Conservation (phyloP, 2,888 invertebrate genomes). For the Molorchus minor region DNA sequence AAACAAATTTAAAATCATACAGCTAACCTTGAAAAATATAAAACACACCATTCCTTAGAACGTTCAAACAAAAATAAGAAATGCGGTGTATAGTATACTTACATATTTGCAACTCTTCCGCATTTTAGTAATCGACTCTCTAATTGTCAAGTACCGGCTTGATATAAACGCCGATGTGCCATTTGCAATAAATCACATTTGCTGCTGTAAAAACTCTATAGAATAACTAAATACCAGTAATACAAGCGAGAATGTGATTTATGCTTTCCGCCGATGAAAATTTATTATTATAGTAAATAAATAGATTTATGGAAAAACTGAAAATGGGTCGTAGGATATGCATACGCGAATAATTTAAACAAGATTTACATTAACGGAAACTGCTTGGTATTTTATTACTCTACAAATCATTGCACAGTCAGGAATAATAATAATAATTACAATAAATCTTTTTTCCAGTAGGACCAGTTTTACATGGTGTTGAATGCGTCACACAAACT, state of each 20-base stretch:
- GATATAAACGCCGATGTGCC: conserved; percentile 22
- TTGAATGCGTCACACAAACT: too few species aligned
- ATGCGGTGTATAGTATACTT: too few species aligned
- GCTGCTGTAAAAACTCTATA: conserved; percentile 25
- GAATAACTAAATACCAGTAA: conserved; percentile 25
- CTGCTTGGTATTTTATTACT: too few species aligned
- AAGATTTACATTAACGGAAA: too few species aligned
- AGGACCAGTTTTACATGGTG: too few species aligned
- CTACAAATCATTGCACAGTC: too few species aligned
- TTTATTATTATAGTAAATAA: conserved; percentile 25
- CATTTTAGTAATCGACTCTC: conserved; percentile 8
- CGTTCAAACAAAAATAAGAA: too few species aligned
- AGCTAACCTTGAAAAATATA: too few species aligned
- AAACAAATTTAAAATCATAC: too few species aligned
- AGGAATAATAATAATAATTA: too few species aligned
- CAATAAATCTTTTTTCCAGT: too few species aligned
- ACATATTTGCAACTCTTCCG: conserved; percentile 23
- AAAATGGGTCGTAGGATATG: conserved; percentile 18
- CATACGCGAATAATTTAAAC: background rate
- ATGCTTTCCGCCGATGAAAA: conserved; percentile 27
- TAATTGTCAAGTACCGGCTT: conserved; percentile 21
- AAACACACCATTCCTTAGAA: too few species aligned
- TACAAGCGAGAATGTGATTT: conserved; percentile 19
- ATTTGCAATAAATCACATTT: conserved; percentile 20
- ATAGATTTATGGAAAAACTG: conserved; percentile 17